These are phyloP conservation scores for Myzus persicae DNA, from an alignment of 1,140 invertebrate species.

Conservation along the genomic window DNA sequence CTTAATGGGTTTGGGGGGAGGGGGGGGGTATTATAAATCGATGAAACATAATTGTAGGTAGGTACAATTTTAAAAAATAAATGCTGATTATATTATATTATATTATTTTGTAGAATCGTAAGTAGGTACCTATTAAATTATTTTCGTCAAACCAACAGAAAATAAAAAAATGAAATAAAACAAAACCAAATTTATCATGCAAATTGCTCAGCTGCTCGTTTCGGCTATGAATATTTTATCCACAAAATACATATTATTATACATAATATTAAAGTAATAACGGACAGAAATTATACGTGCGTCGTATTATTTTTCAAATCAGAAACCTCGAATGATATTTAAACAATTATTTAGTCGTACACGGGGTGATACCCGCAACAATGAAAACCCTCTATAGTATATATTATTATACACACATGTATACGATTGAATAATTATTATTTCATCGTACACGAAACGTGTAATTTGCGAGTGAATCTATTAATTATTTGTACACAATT, in stretches of 20 bases:
- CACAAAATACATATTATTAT: not conserved
- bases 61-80: no score
- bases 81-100: not conserved
- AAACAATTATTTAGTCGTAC: not conserved
- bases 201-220: not conserved
- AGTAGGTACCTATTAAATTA: not conserved
- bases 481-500: not conserved
- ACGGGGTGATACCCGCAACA: not conserved
- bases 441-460: not conserved
- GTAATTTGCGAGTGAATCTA: not conserved
- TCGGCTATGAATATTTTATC: constrained; percentile 8
- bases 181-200: not conserved
- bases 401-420: not conserved
- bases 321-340: not conserved
- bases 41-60: not conserved
- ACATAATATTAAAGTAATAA: not conserved
- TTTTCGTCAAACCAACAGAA: not conserved
- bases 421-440: not conserved
- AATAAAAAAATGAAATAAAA: not conserved
- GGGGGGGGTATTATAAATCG: not conserved
- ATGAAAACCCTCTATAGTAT: not conserved
- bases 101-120: not conserved
- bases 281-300: not conserved
- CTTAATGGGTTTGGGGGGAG: no score
- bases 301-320: not conserved